Base-by-base conservation (phyloP, 2,113 vertebrate species). In the Phoxinus phoxinus region DNA sequence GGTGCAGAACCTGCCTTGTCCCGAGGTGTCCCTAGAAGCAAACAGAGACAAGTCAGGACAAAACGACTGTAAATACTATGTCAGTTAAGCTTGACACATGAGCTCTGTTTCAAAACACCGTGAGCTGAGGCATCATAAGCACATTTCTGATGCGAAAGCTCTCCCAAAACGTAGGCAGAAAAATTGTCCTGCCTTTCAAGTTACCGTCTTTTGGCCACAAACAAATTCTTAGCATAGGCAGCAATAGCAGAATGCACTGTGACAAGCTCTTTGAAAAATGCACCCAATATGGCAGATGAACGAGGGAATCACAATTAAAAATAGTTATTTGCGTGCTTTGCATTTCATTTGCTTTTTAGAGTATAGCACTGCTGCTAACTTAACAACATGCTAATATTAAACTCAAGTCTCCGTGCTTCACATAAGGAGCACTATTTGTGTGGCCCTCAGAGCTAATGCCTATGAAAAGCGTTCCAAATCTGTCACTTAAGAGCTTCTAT, bases 1-100 rank as follows among this genome's bases (percentile, higher is more conserved):
- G 89, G 98, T 99, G 89, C 98, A 99, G 94, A 99, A 99, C 85
- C 98, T 92, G 53, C 98, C 98, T 91, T 99, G 98, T 78, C 98
- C 98, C 0, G 98, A 99, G 0, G 98, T 99, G 93, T 99, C 98
- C 98, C 98, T 99, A 94, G 84, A 92, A 41, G 91, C 83, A 94
- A 37, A 88, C 84, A 75, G 1, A 85, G 56, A 85, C 67, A 65
- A 32, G 80, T 86, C 58, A 86, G 75, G 37, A 21, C 84, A 74
- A 41, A n/a, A 25, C 44, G 5, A 12, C 44, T 11, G 41, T 81
- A 30, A 69, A 44, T 27, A 65, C 23, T 10, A 3, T 27, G 27
- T 53, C 74, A 56, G 48, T 56, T 8, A 15, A 74, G 71, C 71
- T 27, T 46, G n/a, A 27, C 6, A 25, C 71, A 46, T 73, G 32